Percentiles rank a stretch among this genome's conserved stretches.
phyloP scores from a whole-genome alignment of 37 sponge, comb jelly and placozoan species.

The Aphrocallistes beatrix region DNA sequence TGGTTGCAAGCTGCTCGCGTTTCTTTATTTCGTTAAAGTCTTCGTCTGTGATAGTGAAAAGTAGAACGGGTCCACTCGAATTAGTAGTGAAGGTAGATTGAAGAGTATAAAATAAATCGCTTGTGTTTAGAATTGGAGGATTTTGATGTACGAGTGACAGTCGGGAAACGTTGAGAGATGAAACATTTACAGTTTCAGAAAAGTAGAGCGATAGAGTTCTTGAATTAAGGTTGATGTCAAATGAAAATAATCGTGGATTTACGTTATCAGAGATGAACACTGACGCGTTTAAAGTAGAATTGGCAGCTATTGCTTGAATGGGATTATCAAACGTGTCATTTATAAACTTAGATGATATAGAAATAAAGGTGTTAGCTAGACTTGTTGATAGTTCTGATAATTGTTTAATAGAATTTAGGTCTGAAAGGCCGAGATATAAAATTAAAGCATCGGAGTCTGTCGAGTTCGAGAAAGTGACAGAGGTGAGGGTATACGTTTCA shows the following conservation, averaged over 20 bases:
- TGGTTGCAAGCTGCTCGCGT: constrained; percentile 35
- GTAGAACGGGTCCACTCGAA: constrained; percentile 32
- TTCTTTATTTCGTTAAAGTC: constrained; percentile 55
- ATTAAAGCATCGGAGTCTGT: constrained; percentile 31
- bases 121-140: neutral
- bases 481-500: constrained; percentile 39
- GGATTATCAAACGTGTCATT: constrained; percentile 49
- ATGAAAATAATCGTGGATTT: constrained; percentile 36
- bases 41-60: constrained; percentile 32
- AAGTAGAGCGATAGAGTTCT: constrained; percentile 50
- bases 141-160: constrained; percentile 33
- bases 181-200: constrained; percentile 64
- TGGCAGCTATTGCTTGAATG: constrained; percentile 20
- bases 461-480: constrained; percentile 31
- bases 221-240: constrained; percentile 37
- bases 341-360: constrained; percentile 36
- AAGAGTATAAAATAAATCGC: neutral
- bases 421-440: constrained; percentile 34
- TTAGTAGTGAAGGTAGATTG: neutral
- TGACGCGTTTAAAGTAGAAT: neutral
- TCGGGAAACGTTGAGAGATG: constrained; percentile 39
- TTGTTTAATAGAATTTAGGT: constrained; percentile 63
- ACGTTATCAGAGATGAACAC: constrained; percentile 41
- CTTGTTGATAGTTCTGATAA: constrained; percentile 40
- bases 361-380: constrained; percentile 37